Conservation (phyloP, 2,797 vertebrate species). For the Myiotriccus ornatus region DNA sequence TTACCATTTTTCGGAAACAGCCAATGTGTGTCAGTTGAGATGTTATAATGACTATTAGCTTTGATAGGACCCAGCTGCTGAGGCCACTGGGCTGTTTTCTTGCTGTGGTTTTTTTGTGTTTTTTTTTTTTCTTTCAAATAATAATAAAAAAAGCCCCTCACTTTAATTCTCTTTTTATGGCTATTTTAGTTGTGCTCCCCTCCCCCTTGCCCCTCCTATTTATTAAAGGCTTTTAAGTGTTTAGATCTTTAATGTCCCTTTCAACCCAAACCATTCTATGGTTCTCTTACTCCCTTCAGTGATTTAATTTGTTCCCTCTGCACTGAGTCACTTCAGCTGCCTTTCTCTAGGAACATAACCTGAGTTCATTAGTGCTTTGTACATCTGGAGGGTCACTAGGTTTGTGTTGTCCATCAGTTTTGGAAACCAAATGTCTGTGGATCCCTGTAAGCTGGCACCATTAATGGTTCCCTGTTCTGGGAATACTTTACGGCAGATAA, state of each 20-base stretch:
- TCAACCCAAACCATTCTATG: fast-evolving
- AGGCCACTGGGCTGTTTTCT: neutral
- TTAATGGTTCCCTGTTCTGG: neutral
- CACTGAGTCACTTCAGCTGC: neutral
- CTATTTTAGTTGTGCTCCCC: neutral
- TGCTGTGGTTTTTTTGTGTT: neutral
- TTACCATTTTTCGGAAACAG: neutral
- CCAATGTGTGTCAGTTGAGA: neutral
- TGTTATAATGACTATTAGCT: neutral
- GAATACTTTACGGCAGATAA: neutral
- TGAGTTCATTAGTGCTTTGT: neutral
- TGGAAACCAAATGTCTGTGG: neutral
- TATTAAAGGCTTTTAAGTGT: neutral
- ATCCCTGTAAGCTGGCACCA: neutral
- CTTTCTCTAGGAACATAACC: neutral
- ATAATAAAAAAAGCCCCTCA: fast-evolving
- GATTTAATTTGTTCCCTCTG: neutral
- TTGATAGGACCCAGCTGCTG: neutral
- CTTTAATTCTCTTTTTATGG: neutral
- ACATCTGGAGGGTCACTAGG: neutral
- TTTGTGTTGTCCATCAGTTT: neutral
- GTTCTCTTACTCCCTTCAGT: neutral
- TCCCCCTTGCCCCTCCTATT: too few species aligned
- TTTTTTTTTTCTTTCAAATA: neutral
- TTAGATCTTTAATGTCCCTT: neutral